These are phyloP conservation scores for Tenualosa ilisha DNA, from an alignment of 2,797 vertebrate species.

Conservation along the genomic window DNA sequence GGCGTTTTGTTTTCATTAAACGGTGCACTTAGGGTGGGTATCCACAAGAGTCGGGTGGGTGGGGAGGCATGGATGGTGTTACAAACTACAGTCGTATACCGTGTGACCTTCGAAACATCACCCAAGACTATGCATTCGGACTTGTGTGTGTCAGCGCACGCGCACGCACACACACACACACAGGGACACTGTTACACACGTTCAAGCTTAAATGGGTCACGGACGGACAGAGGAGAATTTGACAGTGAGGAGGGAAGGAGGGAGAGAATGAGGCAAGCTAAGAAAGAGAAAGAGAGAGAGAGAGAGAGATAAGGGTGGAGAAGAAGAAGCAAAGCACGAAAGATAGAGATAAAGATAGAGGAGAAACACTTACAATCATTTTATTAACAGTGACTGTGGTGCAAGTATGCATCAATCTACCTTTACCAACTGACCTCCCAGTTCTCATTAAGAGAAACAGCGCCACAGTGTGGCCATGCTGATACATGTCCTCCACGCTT, in stretches of 20 bases:
- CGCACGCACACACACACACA: not conserved
- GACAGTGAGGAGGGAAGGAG: conserved; percentile 23
- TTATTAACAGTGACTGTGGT: not conserved
- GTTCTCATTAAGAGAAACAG: not conserved
- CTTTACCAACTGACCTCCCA: not conserved
- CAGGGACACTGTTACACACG: not conserved
- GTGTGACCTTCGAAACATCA: not conserved
- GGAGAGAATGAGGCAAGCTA: conserved; percentile 15
- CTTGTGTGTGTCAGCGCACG: not conserved
- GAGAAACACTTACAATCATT: not conserved
- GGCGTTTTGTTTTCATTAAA: not conserved
- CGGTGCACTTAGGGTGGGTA: not conserved
- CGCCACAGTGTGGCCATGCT: not conserved
- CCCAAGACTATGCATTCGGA: not conserved
- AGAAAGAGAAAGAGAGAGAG: not conserved
- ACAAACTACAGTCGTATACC: not conserved
- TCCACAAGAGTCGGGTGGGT: not conserved
- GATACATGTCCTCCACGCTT: not conserved
- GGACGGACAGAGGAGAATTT: conserved; percentile 52
- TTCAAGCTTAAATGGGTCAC: conserved; percentile 59
- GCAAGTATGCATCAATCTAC: not conserved
- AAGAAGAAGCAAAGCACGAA: not conserved
- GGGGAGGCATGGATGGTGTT: not conserved
- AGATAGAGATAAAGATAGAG: not conserved
- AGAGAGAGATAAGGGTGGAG: not conserved